Evolutionary conservation across 2,113 vertebrate genomes (phyloP), one percentile per base, ranked within the genome.

Genomic region (Macaca nemestrina): DNA sequence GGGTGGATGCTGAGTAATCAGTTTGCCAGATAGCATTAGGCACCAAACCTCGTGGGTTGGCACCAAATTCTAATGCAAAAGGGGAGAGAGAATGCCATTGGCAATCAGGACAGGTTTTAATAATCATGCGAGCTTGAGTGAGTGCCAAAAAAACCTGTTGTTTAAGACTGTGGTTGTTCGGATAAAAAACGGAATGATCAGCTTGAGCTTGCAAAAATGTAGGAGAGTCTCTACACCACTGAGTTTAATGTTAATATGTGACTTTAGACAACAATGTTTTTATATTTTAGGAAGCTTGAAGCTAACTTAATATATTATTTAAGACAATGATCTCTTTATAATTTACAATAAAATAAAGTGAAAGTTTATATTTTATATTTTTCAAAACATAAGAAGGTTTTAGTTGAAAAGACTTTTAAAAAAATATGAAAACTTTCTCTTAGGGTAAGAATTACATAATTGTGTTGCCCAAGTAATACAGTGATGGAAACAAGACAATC

Each of bases 301-400:
- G 67, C 61, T 91, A 89, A 92, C 52, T 92, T 48, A 84, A 72
- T 95, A 87, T 90, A 96, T 96, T 90, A 73, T 80, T 92, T 95
- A 97, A 59, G 68, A 94, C 96, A 98, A 87, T 70, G 96, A 92
- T 97, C 13, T 88, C 73, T 97, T 84, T 97, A 61, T 93, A 80
- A 97, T 98, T 97, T 87, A 97, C 59, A 98, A 98, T 43, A 97
- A 98, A 98, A 97, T 78, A 97, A 94, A 84, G 61, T 27, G 9
- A 93, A 91, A 48, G 32, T 83, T 94, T 97, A 82, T 85, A 43
- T 90, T 89, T 96, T 45, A 80, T 91, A 84, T 96, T 88, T 85
- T 95, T 89, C 40, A 94, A 32, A 55, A 96, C 79, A 94, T 48
- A 83, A 57, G 94, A 30, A 68, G 64, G 52, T 94, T 68, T 97